A percentile compares a stretch with the other conserved stretches of the same genome.
phyloP scores from a whole-genome alignment of 2,888 invertebrate genomes.

The Lasius platythorax region DNA sequence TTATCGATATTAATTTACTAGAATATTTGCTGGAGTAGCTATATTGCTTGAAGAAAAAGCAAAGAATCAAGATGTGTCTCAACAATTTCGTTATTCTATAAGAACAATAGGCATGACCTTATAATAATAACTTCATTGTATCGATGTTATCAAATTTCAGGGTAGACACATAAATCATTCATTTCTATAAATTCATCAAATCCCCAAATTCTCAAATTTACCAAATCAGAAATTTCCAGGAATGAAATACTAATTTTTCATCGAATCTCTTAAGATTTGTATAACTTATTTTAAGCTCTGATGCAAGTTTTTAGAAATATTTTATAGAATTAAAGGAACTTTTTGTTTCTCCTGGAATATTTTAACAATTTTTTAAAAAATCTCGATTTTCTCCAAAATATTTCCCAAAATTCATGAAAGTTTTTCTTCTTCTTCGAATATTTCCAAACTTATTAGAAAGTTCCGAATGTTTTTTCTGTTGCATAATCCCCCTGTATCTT shows the following conservation, averaged over 20 bases:
- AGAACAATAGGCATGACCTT: not conserved
- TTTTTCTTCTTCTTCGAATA: not conserved
- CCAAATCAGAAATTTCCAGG: not conserved
- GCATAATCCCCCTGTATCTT: slow-evolving; percentile 41
- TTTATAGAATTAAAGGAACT: slow-evolving; percentile 32
- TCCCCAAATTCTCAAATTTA: slow-evolving; percentile 2
- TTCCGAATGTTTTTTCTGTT: not conserved
- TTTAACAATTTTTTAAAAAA: slow-evolving; percentile 23
- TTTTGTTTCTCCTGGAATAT: slow-evolving; percentile 11
- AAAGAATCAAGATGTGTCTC: not conserved
- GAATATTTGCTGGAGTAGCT: not conserved
- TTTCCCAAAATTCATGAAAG: not conserved
- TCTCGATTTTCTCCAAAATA: not conserved
- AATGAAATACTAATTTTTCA: slow-evolving; percentile 17
- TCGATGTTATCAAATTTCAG: slow-evolving; percentile 28
- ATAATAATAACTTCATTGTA: slow-evolving; percentile 32
- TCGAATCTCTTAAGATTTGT: slow-evolving; percentile 17
- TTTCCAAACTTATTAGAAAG: slow-evolving; percentile 1
- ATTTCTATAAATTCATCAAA: not conserved
- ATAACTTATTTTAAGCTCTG: not conserved
- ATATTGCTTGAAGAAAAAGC: not conserved
- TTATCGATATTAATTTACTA: not conserved
- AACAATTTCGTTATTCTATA: slow-evolving; percentile 1
- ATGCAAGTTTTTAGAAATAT: slow-evolving; percentile 12
- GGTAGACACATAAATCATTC: slow-evolving; percentile 42